phyloP scores from a whole-genome alignment of 2,113 vertebrate species.

The Bos javanicus region DNA sequence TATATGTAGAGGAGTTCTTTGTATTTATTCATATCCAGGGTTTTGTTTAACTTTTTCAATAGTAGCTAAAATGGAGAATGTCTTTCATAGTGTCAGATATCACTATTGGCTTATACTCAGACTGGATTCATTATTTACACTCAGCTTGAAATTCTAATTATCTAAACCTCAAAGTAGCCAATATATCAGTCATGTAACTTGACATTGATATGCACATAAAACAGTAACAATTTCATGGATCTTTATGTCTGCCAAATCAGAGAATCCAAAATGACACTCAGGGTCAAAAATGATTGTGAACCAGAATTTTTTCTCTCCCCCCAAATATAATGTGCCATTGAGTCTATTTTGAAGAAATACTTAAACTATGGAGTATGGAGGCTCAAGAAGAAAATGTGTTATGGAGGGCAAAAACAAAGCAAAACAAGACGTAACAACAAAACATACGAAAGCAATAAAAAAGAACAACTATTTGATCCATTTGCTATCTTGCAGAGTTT shows the following conservation, averaged over 20 bases:
- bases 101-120: not conserved
- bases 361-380: not conserved
- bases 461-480: not conserved
- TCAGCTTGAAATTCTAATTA: slow-evolving; percentile 24
- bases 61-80: not conserved
- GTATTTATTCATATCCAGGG: not conserved
- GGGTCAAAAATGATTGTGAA: not conserved
- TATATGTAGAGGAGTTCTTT: not conserved
- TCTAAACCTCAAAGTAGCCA: not conserved
- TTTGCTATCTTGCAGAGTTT: not conserved
- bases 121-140: not conserved
- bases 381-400: not conserved
- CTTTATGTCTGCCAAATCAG: not conserved
- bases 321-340: not conserved
- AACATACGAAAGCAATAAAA: not conserved
- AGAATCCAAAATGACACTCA: not conserved
- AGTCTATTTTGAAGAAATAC: not conserved
- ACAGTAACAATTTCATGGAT: not conserved
- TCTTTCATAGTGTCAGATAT: not conserved
- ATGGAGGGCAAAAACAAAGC: not conserved
- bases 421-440: not conserved
- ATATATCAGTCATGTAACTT: not conserved
- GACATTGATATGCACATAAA: not conserved
- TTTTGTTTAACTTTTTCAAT: not conserved
- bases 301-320: not conserved